phyloP scores from a whole-genome alignment of 2,888 invertebrate species.

The Danaus chrysippus region DNA sequence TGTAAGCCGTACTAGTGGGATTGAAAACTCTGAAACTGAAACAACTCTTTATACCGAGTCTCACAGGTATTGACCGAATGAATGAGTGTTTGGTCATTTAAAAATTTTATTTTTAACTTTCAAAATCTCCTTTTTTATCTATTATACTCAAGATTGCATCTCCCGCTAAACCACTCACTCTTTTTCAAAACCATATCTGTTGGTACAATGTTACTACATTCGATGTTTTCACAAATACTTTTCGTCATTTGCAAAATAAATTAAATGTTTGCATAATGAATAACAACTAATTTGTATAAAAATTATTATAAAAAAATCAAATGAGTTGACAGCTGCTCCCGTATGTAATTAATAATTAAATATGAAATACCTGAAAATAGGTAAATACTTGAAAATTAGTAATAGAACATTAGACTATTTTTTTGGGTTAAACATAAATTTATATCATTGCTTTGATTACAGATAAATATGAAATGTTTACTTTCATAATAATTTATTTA shows the following conservation, averaged over 20 bases:
- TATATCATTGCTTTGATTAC: neutral
- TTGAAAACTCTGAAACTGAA: neutral
- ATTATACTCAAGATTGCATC: too few species aligned
- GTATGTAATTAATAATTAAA: neutral
- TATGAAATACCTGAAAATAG: neutral
- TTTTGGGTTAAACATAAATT: neutral
- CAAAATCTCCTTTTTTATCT: too few species aligned
- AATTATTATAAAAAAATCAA: too few species aligned
- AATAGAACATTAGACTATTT: neutral
- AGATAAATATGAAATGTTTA: neutral
- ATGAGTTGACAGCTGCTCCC: too few species aligned
- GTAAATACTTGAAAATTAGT: neutral
- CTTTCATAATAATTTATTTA: neutral
- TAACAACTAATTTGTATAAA: too few species aligned
- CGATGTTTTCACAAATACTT: too few species aligned
- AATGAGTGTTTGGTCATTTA: neutral
- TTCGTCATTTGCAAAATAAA: too few species aligned
- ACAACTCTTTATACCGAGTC: neutral
- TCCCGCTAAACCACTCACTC: too few species aligned
- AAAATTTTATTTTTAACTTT: too few species aligned
- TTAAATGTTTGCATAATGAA: too few species aligned
- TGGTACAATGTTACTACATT: too few species aligned
- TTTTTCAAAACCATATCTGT: too few species aligned
- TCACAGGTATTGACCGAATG: neutral
- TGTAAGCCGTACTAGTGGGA: neutral